Evolutionary conservation across 1,140 invertebrate species (phyloP).

Genomic region (Nebria ingens): DNA sequence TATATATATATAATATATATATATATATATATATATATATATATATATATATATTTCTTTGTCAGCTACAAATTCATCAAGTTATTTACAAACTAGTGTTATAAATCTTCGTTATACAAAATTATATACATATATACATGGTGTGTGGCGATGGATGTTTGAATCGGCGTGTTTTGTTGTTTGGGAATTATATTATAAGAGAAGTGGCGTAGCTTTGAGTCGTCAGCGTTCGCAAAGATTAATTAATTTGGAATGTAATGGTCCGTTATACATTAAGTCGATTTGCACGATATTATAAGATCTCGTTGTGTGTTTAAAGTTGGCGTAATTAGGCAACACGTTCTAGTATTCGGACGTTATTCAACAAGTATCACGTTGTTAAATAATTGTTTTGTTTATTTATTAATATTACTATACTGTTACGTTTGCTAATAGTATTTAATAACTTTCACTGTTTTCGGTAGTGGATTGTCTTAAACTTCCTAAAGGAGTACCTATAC

Average conservation of each 20-base stretch:
- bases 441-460: no score
- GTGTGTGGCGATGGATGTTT: neutral
- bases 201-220: neutral
- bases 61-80: no score
- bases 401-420: neutral
- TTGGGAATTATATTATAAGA: slow-evolving; percentile 9
- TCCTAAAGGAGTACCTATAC: no score
- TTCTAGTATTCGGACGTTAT: neutral
- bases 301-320: neutral
- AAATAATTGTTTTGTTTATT: slow-evolving; percentile 1
- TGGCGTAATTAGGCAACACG: neutral
- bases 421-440: neutral
- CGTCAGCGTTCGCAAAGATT: slow-evolving; percentile 13
- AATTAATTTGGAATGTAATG: slow-evolving; percentile 20
- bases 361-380: neutral
- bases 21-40: no score
- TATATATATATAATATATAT: no score
- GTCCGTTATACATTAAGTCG: slow-evolving; percentile 18
- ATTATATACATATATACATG: no score
- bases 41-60: no score
- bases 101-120: no score
- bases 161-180: neutral
- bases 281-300: slow-evolving; percentile 15
- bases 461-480: no score
- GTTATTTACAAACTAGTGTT: no score